phyloP scores from a whole-genome alignment of 2,113 vertebrate species.

The Saguinus midas region DNA sequence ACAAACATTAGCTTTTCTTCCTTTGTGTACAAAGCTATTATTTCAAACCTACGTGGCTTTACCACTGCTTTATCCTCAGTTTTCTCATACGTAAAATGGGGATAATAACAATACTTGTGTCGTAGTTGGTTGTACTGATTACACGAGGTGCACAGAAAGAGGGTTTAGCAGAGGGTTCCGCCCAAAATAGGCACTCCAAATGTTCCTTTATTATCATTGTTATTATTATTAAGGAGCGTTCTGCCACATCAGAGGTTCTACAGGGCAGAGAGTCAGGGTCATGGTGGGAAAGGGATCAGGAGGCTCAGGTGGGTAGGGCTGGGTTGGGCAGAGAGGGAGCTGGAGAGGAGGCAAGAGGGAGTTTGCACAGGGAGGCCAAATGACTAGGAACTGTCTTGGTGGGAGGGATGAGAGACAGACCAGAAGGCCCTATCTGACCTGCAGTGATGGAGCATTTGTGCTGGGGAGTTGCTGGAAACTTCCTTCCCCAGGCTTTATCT shows the following conservation, averaged over 20 bases:
- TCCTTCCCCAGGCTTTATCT: neutral
- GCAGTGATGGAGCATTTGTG: accelerated
- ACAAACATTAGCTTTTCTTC: neutral
- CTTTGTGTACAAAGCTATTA: neutral
- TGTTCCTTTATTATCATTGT: neutral
- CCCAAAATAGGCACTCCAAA: neutral
- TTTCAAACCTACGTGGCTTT: neutral
- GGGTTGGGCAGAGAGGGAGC: neutral
- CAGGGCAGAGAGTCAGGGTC: neutral
- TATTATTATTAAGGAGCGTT: neutral
- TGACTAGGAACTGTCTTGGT: neutral
- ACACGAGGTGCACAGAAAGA: neutral
- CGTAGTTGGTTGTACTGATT: neutral
- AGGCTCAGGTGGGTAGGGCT: neutral
- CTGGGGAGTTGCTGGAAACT: neutral
- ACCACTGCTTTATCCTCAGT: neutral
- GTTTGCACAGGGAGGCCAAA: neutral
- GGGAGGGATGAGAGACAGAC: neutral
- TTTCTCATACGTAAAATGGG: neutral
- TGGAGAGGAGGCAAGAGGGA: neutral
- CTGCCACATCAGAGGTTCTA: neutral
- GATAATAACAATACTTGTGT: neutral
- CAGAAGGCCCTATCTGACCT: neutral
- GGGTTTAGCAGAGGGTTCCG: neutral
- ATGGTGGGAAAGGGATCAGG: neutral